Base-by-base conservation (phyloP, 2,113 vertebrate species). In the Lontra canadensis region DNA sequence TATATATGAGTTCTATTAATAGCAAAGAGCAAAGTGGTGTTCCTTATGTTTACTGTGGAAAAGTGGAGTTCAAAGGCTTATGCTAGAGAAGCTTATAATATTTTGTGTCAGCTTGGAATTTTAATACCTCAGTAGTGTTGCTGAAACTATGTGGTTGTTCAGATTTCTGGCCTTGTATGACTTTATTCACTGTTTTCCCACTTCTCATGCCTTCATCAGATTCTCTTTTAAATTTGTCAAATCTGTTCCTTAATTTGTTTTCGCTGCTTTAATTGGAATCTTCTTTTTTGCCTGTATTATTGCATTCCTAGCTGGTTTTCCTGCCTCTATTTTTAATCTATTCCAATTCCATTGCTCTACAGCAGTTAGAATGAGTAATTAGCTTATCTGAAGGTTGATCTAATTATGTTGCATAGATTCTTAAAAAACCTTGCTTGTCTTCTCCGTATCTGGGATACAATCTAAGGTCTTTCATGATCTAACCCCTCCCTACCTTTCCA, bases 21-120 rank as follows among this genome's bases (percentile, higher is more conserved):
- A 94, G 82, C n/a, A 78, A 93, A 74, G 10, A 94, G 82, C 47
- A 73, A 93, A 74, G 13, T 31, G 95, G 25, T 80, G 17, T 88
- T 79, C 20, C 78, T 74, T 95, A 12, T 78, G 5, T 96, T 63
- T 88, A 57, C 4, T 90, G 29, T 95, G 52, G 52, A 88, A 65
- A 95, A 89, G n/a, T 14, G 82, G 57, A 73, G 59, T 52, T 94
- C 36, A 69, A 52, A 52, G 25, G 5, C 74, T 55, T 79, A 42
- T 4, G 23, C 21, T 76, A 49, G 79, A 65, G 36, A 61, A 96
- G 4, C 23, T 76, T 84, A n/a, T 29, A 7, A 36, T 67, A 61
- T 76, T 95, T 95, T 88, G 26, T 94, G 18, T 85, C 52, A 87
- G 29, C 67, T 47, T 80, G 39, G 63, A 78, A 52, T 80, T 96